Evolutionary conservation across 1,140 invertebrate species (phyloP).

Genomic region (Hyphantria cunea): DNA sequence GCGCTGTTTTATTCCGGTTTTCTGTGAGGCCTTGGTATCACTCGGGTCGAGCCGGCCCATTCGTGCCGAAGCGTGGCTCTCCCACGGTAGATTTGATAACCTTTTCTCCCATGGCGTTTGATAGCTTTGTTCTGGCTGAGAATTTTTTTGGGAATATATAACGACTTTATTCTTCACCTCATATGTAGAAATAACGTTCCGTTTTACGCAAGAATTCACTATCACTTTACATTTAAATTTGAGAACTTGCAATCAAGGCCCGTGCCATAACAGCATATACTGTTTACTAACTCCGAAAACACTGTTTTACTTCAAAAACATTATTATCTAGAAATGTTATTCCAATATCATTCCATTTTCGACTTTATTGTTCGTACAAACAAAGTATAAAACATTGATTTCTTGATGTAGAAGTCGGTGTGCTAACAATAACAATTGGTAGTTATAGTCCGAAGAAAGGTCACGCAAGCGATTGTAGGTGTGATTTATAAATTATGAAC

Average conservation of each 20-base stretch:
- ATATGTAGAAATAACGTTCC: too few species aligned
- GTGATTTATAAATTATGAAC: constrained; percentile 33
- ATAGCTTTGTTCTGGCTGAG: too few species aligned
- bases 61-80: too few species aligned
- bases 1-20: too few species aligned
- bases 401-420: neutral
- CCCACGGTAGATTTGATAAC: too few species aligned
- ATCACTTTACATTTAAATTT: neutral
- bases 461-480: constrained; percentile 17
- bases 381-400: constrained; percentile 1
- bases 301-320: constrained; percentile 15
- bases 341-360: neutral
- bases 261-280: neutral
- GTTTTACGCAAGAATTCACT: too few species aligned
- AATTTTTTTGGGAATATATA: too few species aligned
- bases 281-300: constrained; percentile 21
- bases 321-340: constrained; percentile 11
- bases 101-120: too few species aligned
- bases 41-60: too few species aligned
- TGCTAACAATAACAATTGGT: constrained; percentile 21
- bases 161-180: too few species aligned
- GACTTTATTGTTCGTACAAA: neutral
- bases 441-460: constrained; percentile 16
- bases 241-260: neutral
- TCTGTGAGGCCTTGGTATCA: too few species aligned